These are phyloP conservation scores for Rousettus leschenaultii DNA, from an alignment of 2,113 vertebrate species.

Conservation along the genomic window DNA sequence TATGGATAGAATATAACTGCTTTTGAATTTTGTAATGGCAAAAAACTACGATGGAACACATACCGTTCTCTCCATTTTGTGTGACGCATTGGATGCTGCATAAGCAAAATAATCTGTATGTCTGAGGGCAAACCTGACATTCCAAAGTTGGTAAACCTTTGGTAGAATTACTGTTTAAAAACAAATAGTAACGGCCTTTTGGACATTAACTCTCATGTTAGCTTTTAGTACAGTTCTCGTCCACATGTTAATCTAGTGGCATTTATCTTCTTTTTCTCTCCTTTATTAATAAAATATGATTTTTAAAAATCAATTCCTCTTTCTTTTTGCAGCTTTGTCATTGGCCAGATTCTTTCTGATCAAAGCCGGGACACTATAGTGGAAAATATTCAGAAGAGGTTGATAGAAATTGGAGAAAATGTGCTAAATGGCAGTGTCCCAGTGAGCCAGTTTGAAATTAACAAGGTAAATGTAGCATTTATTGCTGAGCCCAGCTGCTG, in stretches of 20 bases:
- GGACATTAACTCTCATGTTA: slow-evolving; percentile 11
- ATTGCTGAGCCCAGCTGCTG: slow-evolving; percentile 59
- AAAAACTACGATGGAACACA: neutral
- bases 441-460: slow-evolving; percentile 93
- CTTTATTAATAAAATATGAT: slow-evolving; percentile 26
- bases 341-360: slow-evolving; percentile 97
- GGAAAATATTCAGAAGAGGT: slow-evolving; percentile 96
- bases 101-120: neutral
- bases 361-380: slow-evolving; percentile 93
- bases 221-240: slow-evolving; percentile 10
- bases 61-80: neutral
- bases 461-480: slow-evolving; percentile 89
- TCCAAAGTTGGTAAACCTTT: slow-evolving; percentile 32
- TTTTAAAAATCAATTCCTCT: neutral
- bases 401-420: slow-evolving; percentile 94
- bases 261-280: slow-evolving; percentile 20
- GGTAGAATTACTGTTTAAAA: slow-evolving; percentile 20
- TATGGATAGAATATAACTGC: neutral
- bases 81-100: neutral
- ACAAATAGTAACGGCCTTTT: slow-evolving; percentile 21
- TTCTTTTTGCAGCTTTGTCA: slow-evolving; percentile 89
- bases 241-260: slow-evolving; percentile 18
- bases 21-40: slow-evolving; percentile 39
- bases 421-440: slow-evolving; percentile 87
- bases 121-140: slow-evolving; percentile 23